Evolutionary conservation across 2,888 invertebrate species (phyloP), one percentile per base, ranked within the genome.

Genomic region (Philereme vetulata): DNA sequence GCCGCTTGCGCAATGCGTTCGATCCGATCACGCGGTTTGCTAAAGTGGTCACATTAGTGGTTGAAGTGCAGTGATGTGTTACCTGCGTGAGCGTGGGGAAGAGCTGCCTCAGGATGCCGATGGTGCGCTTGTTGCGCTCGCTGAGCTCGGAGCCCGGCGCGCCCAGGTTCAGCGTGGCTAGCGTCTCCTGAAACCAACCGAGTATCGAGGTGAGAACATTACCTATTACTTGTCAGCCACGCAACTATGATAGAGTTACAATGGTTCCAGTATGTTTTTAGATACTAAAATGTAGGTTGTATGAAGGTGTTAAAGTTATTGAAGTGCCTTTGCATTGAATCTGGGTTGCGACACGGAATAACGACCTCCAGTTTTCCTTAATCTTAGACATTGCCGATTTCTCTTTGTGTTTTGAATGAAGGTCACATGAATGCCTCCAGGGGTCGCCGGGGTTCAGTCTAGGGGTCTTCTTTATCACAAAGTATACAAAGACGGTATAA

Each of bases 31-130:
- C 21, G 21, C 21, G 21, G 21, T 21, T 21, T 21, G 21, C 21
- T 21, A 21, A 21, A 21, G 21, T 21, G 1, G 2, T 21, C 21
- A 21, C 21, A 21, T 21, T 21, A 21, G 35, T 36, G 38, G 6
- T 38, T 4, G 3, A 38, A 38, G 7, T 34, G 47, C 4, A 11
- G 38, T 33, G 45, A 46, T 21, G n/a, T 40, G 55, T 86, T 94
- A 96, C 96, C 95, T 96, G 94, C 66, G 96, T 95, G 72, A 96
- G 92, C 58, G 94, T 93, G 43, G 96, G 96, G 90, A 96, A 96
- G 61, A 96, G 93, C 77, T 95, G 94, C 60, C 96, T 93, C 70
- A 96, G 93, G 77, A 96, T 93, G 74, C 96, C 96, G 78, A 96
- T 95, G 71, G 96, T 96, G 79, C 96, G 93, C 88, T 96, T 96